Evolutionary conservation across 2,113 vertebrate species (phyloP).

Genomic region (Microtus oregoni): DNA sequence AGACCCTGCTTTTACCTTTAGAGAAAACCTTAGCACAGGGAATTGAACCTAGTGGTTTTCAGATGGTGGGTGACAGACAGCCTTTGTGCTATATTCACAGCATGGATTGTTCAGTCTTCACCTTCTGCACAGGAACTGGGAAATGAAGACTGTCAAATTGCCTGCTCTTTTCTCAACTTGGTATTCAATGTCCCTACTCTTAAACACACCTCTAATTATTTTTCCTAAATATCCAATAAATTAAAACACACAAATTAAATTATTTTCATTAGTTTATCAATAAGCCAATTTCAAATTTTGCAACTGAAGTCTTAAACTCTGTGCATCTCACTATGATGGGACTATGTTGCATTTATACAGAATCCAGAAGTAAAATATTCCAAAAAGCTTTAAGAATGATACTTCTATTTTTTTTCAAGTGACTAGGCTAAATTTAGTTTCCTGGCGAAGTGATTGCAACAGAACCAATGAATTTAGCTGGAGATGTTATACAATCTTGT

Average conservation of each 20-base stretch:
- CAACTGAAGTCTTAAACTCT: not conserved
- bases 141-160: not conserved
- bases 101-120: not conserved
- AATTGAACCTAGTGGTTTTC: not conserved
- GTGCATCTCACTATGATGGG: not conserved
- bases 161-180: not conserved
- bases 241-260: not conserved
- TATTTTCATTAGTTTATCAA: not conserved
- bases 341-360: not conserved
- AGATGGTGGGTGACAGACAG: too few species aligned
- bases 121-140: not conserved
- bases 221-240: not conserved
- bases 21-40: not conserved
- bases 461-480: not conserved
- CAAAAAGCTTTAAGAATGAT: not conserved
- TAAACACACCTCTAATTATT: constrained; percentile 17
- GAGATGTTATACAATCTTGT: not conserved
- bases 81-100: not conserved
- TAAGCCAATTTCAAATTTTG: not conserved
- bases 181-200: not conserved
- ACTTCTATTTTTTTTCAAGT: not conserved
- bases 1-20: not conserved
- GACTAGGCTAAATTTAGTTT: not conserved
- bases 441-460: not conserved
- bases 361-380: constrained; percentile 18